Conservation (phyloP, 2,888 invertebrate genomes). For the Drosophila rubida region DNA sequence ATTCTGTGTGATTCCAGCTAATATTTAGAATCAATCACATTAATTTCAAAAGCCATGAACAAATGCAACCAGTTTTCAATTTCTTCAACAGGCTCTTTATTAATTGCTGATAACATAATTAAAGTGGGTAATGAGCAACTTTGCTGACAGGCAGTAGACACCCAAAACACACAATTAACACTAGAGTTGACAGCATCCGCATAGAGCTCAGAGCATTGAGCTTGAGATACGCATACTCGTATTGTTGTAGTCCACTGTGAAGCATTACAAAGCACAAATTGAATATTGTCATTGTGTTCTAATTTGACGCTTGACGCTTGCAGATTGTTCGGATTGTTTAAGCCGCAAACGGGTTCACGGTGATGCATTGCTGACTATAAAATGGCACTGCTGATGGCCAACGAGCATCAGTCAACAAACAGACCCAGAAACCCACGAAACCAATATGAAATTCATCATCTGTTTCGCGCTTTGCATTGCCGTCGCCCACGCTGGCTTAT, state of each 20-base stretch:
- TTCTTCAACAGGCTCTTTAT: conserved; percentile 15
- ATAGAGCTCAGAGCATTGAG: conserved; percentile 11
- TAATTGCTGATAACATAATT: conserved; percentile 3
- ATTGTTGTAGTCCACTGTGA: background rate
- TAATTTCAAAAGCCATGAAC: background rate
- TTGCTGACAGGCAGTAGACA: conserved; percentile 3
- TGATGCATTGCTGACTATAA: conserved; percentile 33
- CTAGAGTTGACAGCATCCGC: conserved; percentile 12
- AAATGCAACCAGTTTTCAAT: background rate
- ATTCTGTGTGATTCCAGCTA: too few species aligned
- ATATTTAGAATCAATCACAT: background rate
- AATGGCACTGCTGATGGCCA: conserved; percentile 27
- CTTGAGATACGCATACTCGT: background rate
- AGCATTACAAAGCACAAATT: conserved; percentile 44
- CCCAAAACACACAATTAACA: conserved; percentile 15
- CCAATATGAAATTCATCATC: conserved; percentile 53
- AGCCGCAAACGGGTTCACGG: conserved; percentile 44
- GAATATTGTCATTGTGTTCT: conserved; percentile 47
- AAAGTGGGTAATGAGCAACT: conserved; percentile 12
- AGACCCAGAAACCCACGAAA: conserved; percentile 5
- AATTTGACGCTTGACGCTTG: conserved; percentile 16
- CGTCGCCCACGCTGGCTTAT: conserved; percentile 42
- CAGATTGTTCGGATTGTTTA: conserved; percentile 12
- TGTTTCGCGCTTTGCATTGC: conserved; percentile 36
- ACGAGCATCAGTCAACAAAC: conserved; percentile 32